phyloP scores from a whole-genome alignment of 1,140 invertebrate genomes.

The Ylistrum balloti region DNA sequence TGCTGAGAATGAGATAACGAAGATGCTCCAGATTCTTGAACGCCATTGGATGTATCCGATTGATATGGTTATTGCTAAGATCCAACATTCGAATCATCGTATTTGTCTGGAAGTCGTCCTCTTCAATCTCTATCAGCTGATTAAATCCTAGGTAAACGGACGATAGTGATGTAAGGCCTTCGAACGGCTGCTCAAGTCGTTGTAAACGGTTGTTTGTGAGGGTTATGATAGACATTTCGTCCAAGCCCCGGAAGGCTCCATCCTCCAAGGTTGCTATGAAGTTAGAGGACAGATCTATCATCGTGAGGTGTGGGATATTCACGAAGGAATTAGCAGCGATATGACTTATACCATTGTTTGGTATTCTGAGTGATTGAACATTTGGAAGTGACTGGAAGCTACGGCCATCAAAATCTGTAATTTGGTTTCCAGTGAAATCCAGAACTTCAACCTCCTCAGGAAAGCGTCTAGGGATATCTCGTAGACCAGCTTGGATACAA shows the following conservation, averaged over 20 bases:
- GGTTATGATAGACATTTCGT: constrained; percentile 80
- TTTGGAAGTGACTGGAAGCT: constrained; percentile 64
- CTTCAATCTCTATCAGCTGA: constrained; percentile 87
- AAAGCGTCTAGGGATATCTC: constrained; percentile 68
- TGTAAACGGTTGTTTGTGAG: constrained; percentile 82
- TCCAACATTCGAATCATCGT: constrained; percentile 82
- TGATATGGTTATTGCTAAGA: constrained; percentile 87
- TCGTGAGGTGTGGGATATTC: constrained; percentile 65
- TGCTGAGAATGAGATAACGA: constrained; percentile 91
- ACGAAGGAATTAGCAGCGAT: constrained; percentile 68
- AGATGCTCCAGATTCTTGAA: constrained; percentile 90
- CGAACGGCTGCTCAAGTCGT: constrained; percentile 79
- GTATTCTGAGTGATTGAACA: constrained; percentile 72
- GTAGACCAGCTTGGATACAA: constrained; percentile 66
- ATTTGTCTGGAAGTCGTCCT: constrained; percentile 88
- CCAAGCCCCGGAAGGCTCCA: constrained; percentile 80
- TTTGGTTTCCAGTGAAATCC: constrained; percentile 72
- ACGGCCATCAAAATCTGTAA: constrained; percentile 63
- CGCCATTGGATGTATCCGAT: constrained; percentile 84
- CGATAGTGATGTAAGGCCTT: constrained; percentile 84
- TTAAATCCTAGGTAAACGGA: constrained; percentile 90
- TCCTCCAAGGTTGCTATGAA: constrained; percentile 85
- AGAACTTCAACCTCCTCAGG: constrained; percentile 63
- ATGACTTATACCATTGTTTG: constrained; percentile 70
- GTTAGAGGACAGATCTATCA: constrained; percentile 87